A percentile compares a stretch with the other conserved stretches of the same genome.
Evolutionary conservation across 1,140 invertebrate genomes (phyloP).

Genomic region (Babylonia areolata): DNA sequence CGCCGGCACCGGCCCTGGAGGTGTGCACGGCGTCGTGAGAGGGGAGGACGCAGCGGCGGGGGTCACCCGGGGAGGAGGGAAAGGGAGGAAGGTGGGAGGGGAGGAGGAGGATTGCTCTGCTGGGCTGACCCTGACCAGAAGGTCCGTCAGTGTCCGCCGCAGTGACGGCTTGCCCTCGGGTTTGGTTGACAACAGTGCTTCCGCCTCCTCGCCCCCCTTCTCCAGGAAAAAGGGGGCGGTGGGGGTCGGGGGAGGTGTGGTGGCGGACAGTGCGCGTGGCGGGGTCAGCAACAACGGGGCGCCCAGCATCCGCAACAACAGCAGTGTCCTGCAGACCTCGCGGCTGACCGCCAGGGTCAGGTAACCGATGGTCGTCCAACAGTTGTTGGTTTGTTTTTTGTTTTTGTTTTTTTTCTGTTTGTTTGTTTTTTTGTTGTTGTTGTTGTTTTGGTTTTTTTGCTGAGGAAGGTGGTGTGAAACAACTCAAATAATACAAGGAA

Average conservation of each 20-base stretch:
- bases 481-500: too few relatives aligned
- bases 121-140: background rate
- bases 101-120: background rate
- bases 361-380: background rate
- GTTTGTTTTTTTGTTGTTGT: too few relatives aligned
- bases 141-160: background rate
- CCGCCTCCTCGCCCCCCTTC: background rate
- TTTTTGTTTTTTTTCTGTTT: too few relatives aligned
- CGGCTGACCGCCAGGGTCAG: constrained; percentile 7
- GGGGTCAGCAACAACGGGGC: background rate
- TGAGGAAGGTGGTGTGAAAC: too few relatives aligned
- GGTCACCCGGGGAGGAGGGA: background rate
- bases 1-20: background rate
- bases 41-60: background rate
- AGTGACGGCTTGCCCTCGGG: background rate
- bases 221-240: background rate
- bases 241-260: background rate
- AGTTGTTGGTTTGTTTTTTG: too few relatives aligned
- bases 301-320: constrained; percentile 31
- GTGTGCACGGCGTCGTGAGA: background rate
- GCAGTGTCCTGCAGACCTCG: background rate
- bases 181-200: background rate
- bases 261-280: background rate
- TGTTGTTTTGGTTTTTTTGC: too few relatives aligned
- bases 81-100: background rate